Evolutionary conservation across 2,888 invertebrate genomes (phyloP).

Genomic region (Synanthedon myopaeformis): DNA sequence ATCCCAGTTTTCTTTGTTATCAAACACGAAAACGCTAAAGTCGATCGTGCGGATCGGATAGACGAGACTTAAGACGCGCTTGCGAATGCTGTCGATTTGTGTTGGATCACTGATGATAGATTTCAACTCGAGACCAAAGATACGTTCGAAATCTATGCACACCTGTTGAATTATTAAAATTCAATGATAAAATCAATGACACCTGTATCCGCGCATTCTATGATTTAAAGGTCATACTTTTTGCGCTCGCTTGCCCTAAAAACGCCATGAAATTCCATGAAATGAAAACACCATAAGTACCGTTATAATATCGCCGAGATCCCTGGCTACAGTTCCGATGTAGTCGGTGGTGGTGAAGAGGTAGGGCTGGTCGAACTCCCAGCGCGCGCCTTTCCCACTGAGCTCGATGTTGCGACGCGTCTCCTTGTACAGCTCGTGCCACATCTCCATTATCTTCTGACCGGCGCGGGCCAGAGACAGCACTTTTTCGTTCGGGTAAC

Average conservation of each 20-base stretch:
- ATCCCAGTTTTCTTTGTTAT: slow-evolving; percentile 88
- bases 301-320: slow-evolving; percentile 82
- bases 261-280: no score
- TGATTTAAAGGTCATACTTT: no score
- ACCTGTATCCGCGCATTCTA: no score
- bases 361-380: slow-evolving; percentile 90
- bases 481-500: slow-evolving; percentile 66
- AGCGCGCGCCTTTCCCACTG: slow-evolving; percentile 86
- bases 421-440: slow-evolving; percentile 81
- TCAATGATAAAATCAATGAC: no score
- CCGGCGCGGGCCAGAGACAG: slow-evolving; percentile 69
- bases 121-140: slow-evolving; percentile 88
- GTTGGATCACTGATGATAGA: slow-evolving; percentile 89
- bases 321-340: slow-evolving; percentile 81
- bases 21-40: slow-evolving; percentile 85
- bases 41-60: slow-evolving; percentile 81
- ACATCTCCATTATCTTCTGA: slow-evolving; percentile 76
- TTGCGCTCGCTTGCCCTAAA: no score
- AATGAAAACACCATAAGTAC: no score
- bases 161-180: slow-evolving; percentile 56
- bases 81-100: slow-evolving; percentile 86
- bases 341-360: slow-evolving; percentile 90
- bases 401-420: slow-evolving; percentile 87
- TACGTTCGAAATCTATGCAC: slow-evolving; percentile 87
- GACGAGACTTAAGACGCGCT: slow-evolving; percentile 82